Conservation (phyloP, 2,797 vertebrate species). For the Falco biarmicus region DNA sequence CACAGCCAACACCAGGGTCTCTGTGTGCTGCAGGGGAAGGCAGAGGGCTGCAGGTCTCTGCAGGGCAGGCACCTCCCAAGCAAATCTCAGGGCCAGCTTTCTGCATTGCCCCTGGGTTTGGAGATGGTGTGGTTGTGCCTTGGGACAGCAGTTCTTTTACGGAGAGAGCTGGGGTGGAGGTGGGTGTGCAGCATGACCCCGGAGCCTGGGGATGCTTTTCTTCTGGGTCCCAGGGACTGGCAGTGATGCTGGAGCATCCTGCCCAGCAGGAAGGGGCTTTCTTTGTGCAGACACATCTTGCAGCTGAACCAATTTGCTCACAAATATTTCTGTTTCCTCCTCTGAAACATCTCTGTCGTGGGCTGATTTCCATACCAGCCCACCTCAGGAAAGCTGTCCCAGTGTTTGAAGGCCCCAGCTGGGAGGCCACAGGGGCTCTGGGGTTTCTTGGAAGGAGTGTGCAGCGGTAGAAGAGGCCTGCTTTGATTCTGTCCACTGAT, state of each 20-base stretch:
- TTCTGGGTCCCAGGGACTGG: neutral
- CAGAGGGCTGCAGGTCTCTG: neutral
- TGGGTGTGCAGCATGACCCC: rapidly evolving
- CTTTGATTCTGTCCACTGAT: rapidly evolving
- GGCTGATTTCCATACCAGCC: neutral
- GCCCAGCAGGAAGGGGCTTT: neutral
- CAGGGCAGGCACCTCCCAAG: rapidly evolving
- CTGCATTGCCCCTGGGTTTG: neutral
- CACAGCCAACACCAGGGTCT: rapidly evolving
- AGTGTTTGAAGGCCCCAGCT: neutral
- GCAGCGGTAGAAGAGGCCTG: neutral
- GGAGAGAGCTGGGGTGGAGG: neutral
- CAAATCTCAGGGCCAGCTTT: neutral
- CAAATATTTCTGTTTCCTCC: neutral
- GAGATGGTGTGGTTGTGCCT: neutral
- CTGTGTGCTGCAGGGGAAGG: rapidly evolving
- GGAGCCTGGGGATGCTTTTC: neutral
- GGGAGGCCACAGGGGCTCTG: neutral
- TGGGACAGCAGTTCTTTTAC: neutral
- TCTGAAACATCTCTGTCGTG: rapidly evolving
- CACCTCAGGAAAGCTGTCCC: neutral
- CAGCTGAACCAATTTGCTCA: neutral
- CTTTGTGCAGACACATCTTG: rapidly evolving
- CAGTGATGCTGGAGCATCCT: rapidly evolving
- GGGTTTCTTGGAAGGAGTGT: rapidly evolving